Base-by-base conservation (phyloP, 2,113 vertebrate genomes). In the Paramormyrops kingsleyae region DNA sequence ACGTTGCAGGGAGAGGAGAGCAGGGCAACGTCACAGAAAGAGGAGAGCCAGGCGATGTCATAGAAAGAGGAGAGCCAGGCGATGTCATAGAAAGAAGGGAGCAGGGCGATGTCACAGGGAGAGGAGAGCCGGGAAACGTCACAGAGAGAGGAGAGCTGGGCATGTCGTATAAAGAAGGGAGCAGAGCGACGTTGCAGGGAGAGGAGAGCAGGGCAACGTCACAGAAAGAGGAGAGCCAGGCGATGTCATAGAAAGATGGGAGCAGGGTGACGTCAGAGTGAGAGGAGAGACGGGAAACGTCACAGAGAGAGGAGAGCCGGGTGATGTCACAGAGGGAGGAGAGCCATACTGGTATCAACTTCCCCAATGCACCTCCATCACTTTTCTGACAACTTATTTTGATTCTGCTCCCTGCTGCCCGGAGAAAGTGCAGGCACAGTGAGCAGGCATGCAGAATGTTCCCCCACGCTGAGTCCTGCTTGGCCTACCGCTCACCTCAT, bases 321-420 rank as follows among this genome's bases (percentile, higher is more conserved):
- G 90, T 93, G 94, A 95, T 91, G 91, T 95, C 94, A 94, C 94
- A 93, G 94, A 95, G 94, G 95, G 19, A 42, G 77, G 77, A 74
- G 95, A 94, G 93, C 94, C 96, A 96, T 95, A 94, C 94, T 94
- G 93, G 93, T 94, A 95, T 94, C 93, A 47, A 47, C 44, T 84
- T 39, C 83, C 83, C 83, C 24, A 10, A 17, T 46, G 21, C 83
- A 9, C 7, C 44, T 84, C 24, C 83, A 84, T 24, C 21, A 24
- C 80, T 47, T 46, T 35, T 15, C 21, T 53, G 27, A 87, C n/a
- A 52, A 53, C 49, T 53, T 87, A 53, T 52, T 87, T 87, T 56
- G 13, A 80, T 19, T 35, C 31, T 27, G 74, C 74, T 80, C 2
- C 74, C 35, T 19, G 74, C 35, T 39, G 74, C 35, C 70, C 31